Evolutionary conservation across 2,113 vertebrate species (phyloP).

Genomic region (Eretmochelys imbricata): DNA sequence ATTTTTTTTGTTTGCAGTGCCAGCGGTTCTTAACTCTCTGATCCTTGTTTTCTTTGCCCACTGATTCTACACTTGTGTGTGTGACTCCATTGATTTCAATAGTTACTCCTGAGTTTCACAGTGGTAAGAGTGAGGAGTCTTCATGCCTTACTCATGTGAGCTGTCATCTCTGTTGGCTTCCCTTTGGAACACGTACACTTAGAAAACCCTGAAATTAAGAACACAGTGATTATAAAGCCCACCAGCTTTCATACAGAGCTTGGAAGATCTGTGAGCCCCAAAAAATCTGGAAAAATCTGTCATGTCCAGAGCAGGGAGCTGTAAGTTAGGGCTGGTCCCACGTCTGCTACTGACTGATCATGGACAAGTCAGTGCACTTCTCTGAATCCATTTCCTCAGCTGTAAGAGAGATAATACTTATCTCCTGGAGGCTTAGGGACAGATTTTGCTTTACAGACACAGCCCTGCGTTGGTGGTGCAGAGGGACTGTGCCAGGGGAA

Average conservation of each 20-base stretch:
- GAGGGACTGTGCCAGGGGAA: background rate
- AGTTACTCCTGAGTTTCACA: accelerated
- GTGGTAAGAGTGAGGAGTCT: background rate
- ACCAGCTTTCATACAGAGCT: background rate
- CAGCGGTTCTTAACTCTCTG: background rate
- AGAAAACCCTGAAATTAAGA: background rate
- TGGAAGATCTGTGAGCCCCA: background rate
- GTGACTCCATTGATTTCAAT: accelerated
- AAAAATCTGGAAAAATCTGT: background rate
- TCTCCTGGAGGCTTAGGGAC: background rate
- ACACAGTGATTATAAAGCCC: background rate
- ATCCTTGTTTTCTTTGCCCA: accelerated
- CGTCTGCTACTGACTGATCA: background rate
- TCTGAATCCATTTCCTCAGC: background rate
- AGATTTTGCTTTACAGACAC: background rate
- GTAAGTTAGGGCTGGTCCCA: background rate
- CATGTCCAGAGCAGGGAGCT: background rate
- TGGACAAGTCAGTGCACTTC: background rate
- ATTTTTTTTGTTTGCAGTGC: background rate
- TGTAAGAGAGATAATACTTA: background rate
- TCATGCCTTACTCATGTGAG: background rate
- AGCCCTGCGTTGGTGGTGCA: background rate
- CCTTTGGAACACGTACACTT: background rate
- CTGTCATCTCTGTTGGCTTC: background rate
- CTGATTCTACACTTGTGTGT: background rate